Base-by-base conservation (phyloP, 2,113 vertebrate genomes). In the Callionymus lyra region DNA sequence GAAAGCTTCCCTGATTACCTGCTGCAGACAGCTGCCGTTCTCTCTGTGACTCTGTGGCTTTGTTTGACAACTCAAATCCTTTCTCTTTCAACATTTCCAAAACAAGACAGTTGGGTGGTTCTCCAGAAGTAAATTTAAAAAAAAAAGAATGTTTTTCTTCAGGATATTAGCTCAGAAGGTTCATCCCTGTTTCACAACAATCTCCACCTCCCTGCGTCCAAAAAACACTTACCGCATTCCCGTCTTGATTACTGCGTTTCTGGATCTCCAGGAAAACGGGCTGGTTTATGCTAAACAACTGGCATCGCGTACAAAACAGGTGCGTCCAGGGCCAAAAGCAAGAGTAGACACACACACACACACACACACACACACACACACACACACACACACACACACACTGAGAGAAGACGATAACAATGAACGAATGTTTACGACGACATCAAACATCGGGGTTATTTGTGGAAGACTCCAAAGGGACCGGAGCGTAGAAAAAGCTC, bases 131-230 rank as follows among this genome's bases (percentile, higher is more conserved):
- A 13, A 31, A 16, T 4, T 14, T 9, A 33, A 6, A 18, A 34
- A 51, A 15, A 44, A 35, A 14, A 35, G 9, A 33, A 34, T 6
- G 14, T 12, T n/a, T 10, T 1, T 13, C 16, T 10, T 33, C 11
- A 9, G 34, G 67, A 59, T 53, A 79, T 72, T 77, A 77, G 73
- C 77, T 69, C 78, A 76, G 81, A 76, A 84, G 86, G n/a, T n/a
- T 86, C 86, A 87, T 82, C 79, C 82, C 80, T 82, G 78, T 85
- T 84, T 84, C 81, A 84, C 74, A 84, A 82, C 80, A 84, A 83
- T 82, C 80, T 86, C 86, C 84, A 86, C 82, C 79, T 82, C 67
- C 66, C 74, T 80, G 81, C 84, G 84, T 86, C 84, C 86, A 82
- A n/a, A n/a, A n/a, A n/a, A 74, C 54, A 41, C 68, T 53, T 65